Percentiles rank a stretch among this genome's conserved stretches.
These are phyloP conservation scores for Hypsopygia costalis DNA, from an alignment of 2,888 invertebrate species.

Conservation along the genomic window DNA sequence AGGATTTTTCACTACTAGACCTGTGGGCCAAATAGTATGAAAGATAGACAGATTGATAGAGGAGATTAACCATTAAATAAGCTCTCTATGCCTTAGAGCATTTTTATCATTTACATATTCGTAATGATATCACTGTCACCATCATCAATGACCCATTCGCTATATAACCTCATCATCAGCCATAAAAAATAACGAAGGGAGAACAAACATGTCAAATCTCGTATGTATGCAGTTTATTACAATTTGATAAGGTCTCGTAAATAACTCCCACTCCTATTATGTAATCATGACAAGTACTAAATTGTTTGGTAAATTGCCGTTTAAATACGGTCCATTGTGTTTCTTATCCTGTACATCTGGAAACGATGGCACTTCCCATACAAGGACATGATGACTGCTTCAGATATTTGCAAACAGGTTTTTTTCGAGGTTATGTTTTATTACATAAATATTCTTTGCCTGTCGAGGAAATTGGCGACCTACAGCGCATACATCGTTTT, in stretches of 20 bases:
- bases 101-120: too few relatives aligned
- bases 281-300: not conserved
- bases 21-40: too few relatives aligned
- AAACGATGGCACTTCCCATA: constrained; percentile 9
- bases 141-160: too few relatives aligned
- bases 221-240: not conserved
- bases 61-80: too few relatives aligned
- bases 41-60: too few relatives aligned
- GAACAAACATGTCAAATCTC: not conserved
- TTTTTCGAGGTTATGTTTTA: constrained; percentile 9
- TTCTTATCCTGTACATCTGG: constrained; percentile 11
- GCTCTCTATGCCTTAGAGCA: too few relatives aligned
- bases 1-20: too few relatives aligned
- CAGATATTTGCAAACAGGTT: constrained; percentile 11
- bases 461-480: too few relatives aligned
- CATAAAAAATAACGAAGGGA: not conserved
- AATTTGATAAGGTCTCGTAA: not conserved
- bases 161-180: not conserved
- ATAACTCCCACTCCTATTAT: not conserved
- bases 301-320: not conserved
- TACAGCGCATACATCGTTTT: too few relatives aligned
- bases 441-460: not conserved
- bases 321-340: constrained; percentile 11
- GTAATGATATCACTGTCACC: too few relatives aligned
- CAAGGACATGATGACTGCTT: constrained; percentile 7